Evolutionary conservation across 2,888 invertebrate species (phyloP).

Genomic region (Saturnia japonica): DNA sequence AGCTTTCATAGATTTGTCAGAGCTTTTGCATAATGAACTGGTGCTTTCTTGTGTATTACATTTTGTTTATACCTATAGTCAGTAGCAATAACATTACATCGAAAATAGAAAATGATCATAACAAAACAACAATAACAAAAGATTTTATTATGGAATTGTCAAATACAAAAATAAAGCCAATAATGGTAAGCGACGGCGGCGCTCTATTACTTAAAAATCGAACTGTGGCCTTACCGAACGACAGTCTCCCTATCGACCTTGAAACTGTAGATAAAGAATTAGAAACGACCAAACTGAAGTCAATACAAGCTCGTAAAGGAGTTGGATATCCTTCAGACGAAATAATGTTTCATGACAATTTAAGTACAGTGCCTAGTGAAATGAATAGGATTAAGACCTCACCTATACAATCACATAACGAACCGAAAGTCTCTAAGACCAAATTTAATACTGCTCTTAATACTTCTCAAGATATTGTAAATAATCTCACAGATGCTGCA

Average conservation of each 20-base stretch:
- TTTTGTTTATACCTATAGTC: constrained; percentile 41
- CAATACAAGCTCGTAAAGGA: constrained; percentile 53
- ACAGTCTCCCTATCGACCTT: constrained; percentile 41
- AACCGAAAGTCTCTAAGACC: constrained; percentile 1
- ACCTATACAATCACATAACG: constrained; percentile 18
- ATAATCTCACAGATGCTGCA: constrained; percentile 22
- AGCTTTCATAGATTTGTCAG: not conserved
- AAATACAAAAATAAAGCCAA: constrained; percentile 41
- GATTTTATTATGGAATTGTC: constrained; percentile 21
- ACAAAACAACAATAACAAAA: constrained; percentile 11
- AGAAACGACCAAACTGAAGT: constrained; percentile 47
- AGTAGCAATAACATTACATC: constrained; percentile 34
- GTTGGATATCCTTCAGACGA: constrained; percentile 34
- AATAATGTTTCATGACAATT: constrained; percentile 20
- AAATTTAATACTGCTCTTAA: not conserved
- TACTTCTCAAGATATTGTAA: constrained; percentile 23
- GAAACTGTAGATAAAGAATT: constrained; percentile 50
- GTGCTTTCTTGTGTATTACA: constrained; percentile 38
- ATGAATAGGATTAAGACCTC: constrained; percentile 26
- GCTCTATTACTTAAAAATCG: constrained; percentile 43
- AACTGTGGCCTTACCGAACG: constrained; percentile 44
- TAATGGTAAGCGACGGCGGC: constrained; percentile 59
- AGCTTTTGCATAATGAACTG: constrained; percentile 19
- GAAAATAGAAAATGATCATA: constrained; percentile 25
- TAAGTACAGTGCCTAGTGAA: constrained; percentile 23